Conservation (phyloP, 2,113 vertebrate genomes). For the Oncorhynchus nerka region DNA sequence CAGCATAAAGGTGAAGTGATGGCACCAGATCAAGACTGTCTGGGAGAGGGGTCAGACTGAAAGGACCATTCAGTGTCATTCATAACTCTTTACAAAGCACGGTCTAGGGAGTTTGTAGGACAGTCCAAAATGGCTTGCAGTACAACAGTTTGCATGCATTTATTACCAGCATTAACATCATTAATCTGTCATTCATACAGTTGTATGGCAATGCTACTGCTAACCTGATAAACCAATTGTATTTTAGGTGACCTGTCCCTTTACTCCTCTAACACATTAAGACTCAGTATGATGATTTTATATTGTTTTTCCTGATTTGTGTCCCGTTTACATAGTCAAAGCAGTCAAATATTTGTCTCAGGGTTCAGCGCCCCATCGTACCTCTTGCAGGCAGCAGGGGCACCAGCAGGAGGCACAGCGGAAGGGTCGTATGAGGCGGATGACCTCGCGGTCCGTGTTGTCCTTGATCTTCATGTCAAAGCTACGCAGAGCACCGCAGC, state of each 20-base stretch:
- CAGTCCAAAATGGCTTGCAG: neutral
- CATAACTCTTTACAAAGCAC: neutral
- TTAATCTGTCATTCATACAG: no score
- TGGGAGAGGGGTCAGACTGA: conserved; percentile 27
- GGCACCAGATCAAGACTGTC: conserved; percentile 10
- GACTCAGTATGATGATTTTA: no score
- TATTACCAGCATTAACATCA: no score
- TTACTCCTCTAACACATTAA: no score
- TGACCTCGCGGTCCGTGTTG: conserved; percentile 78
- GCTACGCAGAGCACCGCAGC: conserved; percentile 84
- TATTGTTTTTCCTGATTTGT: no score
- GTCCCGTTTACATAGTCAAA: no score
- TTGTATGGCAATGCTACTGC: no score
- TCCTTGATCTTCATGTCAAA: conserved; percentile 86
- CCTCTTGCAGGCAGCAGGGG: conserved; percentile 89
- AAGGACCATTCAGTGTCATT: conserved; percentile 44
- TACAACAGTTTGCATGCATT: neutral
- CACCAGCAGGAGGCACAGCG: conserved; percentile 85
- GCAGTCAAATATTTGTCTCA: neutral
- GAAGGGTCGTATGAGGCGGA: conserved; percentile 81
- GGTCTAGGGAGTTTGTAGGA: neutral
- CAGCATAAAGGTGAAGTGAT: conserved; percentile 17
- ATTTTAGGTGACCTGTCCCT: no score
- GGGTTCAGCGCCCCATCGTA: conserved; percentile 32
- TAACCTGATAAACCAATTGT: no score